Conservation (phyloP, 1,140 invertebrate species). For the Ephestia elutella region DNA sequence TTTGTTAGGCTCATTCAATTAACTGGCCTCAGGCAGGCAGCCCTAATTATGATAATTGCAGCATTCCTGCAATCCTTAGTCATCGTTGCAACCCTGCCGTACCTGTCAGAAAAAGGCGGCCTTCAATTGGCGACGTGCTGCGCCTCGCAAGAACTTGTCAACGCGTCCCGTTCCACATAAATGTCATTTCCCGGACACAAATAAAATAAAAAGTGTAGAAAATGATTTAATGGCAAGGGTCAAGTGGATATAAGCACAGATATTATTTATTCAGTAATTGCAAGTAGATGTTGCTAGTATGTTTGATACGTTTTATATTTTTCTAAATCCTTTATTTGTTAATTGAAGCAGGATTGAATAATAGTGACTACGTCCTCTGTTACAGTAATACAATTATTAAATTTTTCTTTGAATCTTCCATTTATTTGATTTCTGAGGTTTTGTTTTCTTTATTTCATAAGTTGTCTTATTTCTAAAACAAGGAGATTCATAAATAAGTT, state of each 20-base stretch:
- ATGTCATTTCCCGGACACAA: not conserved
- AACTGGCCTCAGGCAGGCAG: not conserved
- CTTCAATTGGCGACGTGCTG: not conserved
- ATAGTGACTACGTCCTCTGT: too few species aligned
- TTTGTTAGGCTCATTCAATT: not conserved
- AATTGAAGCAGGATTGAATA: too few species aligned
- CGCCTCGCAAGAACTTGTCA: not conserved
- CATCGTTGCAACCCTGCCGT: not conserved
- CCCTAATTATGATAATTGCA: constrained; percentile 3
- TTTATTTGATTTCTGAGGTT: too few species aligned
- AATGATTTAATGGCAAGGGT: not conserved
- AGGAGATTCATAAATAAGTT: too few species aligned
- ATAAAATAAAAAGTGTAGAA: not conserved
- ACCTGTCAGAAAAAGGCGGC: not conserved
- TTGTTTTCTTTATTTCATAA: too few species aligned
- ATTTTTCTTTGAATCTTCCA: too few species aligned
- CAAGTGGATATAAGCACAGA: too few species aligned
- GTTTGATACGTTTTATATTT: too few species aligned
- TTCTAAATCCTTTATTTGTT: not conserved
- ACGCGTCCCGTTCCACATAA: not conserved
- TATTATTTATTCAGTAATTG: too few species aligned
- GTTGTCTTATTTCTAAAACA: too few species aligned
- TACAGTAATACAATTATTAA: too few species aligned
- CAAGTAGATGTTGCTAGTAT: too few species aligned
- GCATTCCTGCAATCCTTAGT: not conserved